These are phyloP conservation scores for Leptosomus discolor DNA, from an alignment of 2,113 vertebrate species.

Conservation along the genomic window DNA sequence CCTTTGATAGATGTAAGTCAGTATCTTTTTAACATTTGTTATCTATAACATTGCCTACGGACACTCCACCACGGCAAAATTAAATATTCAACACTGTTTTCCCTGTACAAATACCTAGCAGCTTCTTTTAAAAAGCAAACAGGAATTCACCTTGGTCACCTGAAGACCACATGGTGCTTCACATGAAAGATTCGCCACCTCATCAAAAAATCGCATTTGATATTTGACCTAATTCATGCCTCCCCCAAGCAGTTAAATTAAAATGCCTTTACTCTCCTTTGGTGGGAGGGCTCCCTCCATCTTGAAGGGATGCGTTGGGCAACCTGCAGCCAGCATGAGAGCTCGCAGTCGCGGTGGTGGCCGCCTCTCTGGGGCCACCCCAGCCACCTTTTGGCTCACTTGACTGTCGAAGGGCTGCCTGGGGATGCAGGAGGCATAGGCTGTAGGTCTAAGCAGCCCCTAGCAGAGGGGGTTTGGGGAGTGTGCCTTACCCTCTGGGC, in stretches of 20 bases:
- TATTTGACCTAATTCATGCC: not conserved
- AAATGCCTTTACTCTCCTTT: not conserved
- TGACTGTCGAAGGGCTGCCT: not conserved
- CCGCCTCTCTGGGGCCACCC: not conserved
- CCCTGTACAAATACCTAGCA: not conserved
- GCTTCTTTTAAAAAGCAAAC: not conserved
- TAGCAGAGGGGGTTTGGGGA: not conserved
- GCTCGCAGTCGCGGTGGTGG: not conserved
- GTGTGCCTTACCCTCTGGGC: rapidly evolving
- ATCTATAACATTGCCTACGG: not conserved
- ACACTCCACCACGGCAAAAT: not conserved
- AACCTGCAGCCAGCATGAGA: rapidly evolving
- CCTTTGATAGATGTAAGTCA: not conserved
- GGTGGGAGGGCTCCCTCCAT: not conserved
- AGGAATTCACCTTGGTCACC: not conserved
- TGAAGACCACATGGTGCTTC: not conserved
- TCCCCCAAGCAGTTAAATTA: not conserved
- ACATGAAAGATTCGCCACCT: not conserved
- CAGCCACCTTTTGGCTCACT: not conserved
- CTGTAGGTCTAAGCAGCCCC: not conserved
- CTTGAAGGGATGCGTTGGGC: not conserved
- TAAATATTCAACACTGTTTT: not conserved
- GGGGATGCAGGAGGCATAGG: not conserved
- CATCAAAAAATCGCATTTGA: not conserved
- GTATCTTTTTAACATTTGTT: not conserved